Base-by-base conservation (phyloP, 1,140 invertebrate genomes). In the Agraylea sexmaculata region DNA sequence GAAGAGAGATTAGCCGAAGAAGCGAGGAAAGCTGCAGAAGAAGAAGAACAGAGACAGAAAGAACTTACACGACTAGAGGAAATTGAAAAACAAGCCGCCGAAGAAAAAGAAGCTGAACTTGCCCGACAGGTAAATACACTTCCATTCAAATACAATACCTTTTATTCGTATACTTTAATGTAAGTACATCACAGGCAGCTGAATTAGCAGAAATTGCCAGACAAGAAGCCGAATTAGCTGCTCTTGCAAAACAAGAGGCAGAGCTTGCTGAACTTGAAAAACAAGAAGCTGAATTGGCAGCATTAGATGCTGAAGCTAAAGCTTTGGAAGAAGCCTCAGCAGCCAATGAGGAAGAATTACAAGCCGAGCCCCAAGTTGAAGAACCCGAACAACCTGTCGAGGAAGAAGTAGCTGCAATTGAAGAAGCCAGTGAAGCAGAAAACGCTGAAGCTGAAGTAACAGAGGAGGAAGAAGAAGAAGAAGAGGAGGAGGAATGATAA, bases 121-220 rank as follows among this genome's bases (percentile, higher is more conserved):
- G 71, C 71, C 32, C 58, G 70, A 46, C 72, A 74, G 59, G 65
- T 66, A 54, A 48, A 10, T 32, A 0, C 17, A 35, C 35, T 33
- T 25, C 29, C 37, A 32, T 31, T 35, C 12, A 32, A 31, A 40
- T 33, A 32, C 23, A 36, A 6, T 34, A 27, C 11, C 15, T 40
- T 25, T 40, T 39, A 31, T 16, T 8, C 19, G 11, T 10, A 27
- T 17, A 16, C 4, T 19, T 28, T 4, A 38, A 10, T 19, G 7
- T 15, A 36, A 7, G 18, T 5, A n/a, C 5, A 20, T 51, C 55
- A 33, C 58, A 74, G 66, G 70, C 70, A 48, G 69, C 68, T 21
- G 71, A 74, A 51, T 55, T 77, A 51, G 72, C 69, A 5, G 75
- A 77, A 58, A 66, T 73, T 30, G 71, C 72, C 6, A 66, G 65